Evolutionary conservation across 2,888 invertebrate species (phyloP), one percentile per base, ranked within the genome.

Genomic region (Epirrita christyi): DNA sequence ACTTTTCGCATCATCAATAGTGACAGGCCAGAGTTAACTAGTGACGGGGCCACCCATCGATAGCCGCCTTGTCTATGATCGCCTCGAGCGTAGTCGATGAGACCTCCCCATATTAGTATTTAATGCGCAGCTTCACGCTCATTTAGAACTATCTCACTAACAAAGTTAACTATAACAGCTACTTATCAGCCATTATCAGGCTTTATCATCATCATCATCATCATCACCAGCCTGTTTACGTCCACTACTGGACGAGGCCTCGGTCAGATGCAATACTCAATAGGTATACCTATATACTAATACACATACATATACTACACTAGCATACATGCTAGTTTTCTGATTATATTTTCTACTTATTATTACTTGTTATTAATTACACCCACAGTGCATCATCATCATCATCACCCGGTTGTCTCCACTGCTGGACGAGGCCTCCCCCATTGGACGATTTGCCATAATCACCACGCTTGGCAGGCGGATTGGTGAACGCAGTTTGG

Each of bases 201-300:
- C n/a, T n/a, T n/a, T n/a, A n/a, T n/a, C n/a, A n/a, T n/a, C n/a
- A n/a, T n/a, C n/a, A n/a, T n/a, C n/a, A n/a, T n/a, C n/a, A n/a
- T n/a, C n/a, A n/a, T n/a, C n/a, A n/a, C n/a, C n/a, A n/a, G n/a
- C n/a, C n/a, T n/a, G n/a, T n/a, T n/a, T n/a, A n/a, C n/a, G n/a
- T n/a, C n/a, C n/a, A n/a, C n/a, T n/a, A n/a, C n/a, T n/a, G n/a
- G n/a, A 66, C 71, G 61, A 64, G 66, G 54, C 50, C 65, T 70
- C 56, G 72, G 73, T 69, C 55, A 43, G 55, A 48, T 56, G 51
- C 29, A 46, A 45, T 46, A 46, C 42, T 59, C 46, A 52, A 55
- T 32, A 32, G 32, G 9, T n/a, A n/a, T 47, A 55, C 60, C 41
- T 50, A 50, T n/a, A n/a, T n/a, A n/a, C n/a, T n/a, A n/a, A n/a